phyloP scores from a whole-genome alignment of 2,797 vertebrate species.

The Cyprinella venusta region DNA sequence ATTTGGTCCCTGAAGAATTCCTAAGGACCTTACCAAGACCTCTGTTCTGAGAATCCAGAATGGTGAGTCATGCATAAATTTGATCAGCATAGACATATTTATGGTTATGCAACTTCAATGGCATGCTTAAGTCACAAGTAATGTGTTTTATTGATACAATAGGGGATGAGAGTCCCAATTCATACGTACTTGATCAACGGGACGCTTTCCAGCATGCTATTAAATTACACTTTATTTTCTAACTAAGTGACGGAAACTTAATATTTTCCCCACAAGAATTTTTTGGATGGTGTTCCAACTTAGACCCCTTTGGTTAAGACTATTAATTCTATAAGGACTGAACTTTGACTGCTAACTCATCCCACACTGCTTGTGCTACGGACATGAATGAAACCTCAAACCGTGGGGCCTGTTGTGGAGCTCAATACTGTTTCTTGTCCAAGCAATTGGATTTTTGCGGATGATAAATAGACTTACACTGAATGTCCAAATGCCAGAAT shows the following conservation, averaged over 20 bases:
- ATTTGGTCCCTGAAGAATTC: conserved; percentile 20
- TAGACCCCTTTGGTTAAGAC: too few relatives aligned
- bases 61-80: conserved; percentile 19
- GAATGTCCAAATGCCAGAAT: background rate
- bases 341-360: background rate
- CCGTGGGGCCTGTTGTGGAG: background rate
- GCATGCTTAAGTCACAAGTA: conserved; percentile 26
- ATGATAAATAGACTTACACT: background rate
- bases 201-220: background rate
- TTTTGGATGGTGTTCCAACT: conserved; percentile 8
- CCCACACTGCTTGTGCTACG: background rate
- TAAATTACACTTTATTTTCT: background rate
- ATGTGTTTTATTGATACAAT: conserved; percentile 12
- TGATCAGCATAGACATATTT: conserved; percentile 30
- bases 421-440: background rate
- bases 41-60: conserved; percentile 16
- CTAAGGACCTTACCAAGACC: background rate
- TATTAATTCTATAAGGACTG: background rate
- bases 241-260: background rate
- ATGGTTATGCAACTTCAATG: conserved; percentile 31
- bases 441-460: background rate
- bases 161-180: background rate
- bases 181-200: background rate
- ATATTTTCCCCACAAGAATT: background rate
- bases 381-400: background rate